A percentile compares a stretch with the other conserved stretches of the same genome.
phyloP scores from a whole-genome alignment of 30 jellyfish, hydroid and myxozoan genomes.

The Catostylus mosaicus region DNA sequence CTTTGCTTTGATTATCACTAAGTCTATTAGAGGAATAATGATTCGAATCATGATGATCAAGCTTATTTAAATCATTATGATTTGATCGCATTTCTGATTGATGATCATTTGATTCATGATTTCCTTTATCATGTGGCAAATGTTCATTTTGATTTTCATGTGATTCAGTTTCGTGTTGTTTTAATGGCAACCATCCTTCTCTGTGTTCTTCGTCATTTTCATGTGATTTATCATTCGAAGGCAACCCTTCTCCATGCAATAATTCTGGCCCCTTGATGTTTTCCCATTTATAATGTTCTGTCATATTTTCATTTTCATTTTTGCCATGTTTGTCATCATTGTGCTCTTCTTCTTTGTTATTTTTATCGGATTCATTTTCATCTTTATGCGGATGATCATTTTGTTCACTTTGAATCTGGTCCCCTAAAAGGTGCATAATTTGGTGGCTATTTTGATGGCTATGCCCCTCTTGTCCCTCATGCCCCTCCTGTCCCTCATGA shows the following conservation, averaged over 20 bases:
- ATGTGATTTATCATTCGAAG: not conserved
- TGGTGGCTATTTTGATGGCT: not conserved
- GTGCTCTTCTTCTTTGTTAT: not conserved
- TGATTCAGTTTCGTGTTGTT: not conserved
- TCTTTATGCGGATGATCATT: not conserved
- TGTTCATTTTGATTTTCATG: not conserved
- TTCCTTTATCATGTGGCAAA: not conserved
- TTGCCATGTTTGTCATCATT: not conserved
- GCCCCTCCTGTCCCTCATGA: conserved; percentile 6
- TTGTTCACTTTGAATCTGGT: not conserved
- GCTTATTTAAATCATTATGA: not conserved
- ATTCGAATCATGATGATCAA: too few relatives aligned
- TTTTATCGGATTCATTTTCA: not conserved
- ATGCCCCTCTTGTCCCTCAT: not conserved
- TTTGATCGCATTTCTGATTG: not conserved
- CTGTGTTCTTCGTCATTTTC: not conserved
- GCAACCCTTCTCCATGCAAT: not conserved
- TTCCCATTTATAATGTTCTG: conserved; percentile 32
- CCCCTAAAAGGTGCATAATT: not conserved
- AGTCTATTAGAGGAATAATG: not conserved
- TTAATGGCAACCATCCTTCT: conserved; percentile 30
- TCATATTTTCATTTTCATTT: conserved; percentile 15
- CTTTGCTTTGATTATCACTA: not conserved
- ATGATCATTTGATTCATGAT: not conserved
- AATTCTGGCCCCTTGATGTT: conserved; percentile 26